Evolutionary conservation across 2,888 invertebrate genomes (phyloP).

Genomic region (Agapostemon virescens): DNA sequence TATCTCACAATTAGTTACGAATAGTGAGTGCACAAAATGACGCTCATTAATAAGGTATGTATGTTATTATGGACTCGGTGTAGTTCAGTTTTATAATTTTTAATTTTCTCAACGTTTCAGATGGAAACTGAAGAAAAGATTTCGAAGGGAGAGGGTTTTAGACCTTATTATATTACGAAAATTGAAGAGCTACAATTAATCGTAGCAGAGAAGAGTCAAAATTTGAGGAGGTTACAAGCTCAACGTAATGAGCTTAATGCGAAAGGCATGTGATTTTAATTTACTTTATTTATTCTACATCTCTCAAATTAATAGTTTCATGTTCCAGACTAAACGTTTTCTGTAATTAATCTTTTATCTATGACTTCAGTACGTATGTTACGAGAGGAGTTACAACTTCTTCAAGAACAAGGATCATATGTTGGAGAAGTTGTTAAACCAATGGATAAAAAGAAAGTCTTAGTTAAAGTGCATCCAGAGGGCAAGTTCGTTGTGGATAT

Average conservation of each 20-base stretch:
- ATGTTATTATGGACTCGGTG: not conserved
- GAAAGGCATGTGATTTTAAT: slow-evolving; percentile 86
- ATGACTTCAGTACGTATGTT: slow-evolving; percentile 92
- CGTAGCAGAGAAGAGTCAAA: slow-evolving; percentile 98
- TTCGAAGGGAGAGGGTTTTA: slow-evolving; percentile 92
- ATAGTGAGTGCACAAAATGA: slow-evolving; percentile 69
- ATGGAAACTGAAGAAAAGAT: slow-evolving; percentile 88
- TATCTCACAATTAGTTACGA: slow-evolving; percentile 16
- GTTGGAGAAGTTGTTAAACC: slow-evolving; percentile 99
- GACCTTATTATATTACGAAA: slow-evolving; percentile 98
- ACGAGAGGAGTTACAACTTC: slow-evolving; percentile 96
- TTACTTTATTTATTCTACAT: not conserved
- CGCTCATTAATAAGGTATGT: slow-evolving; percentile 76
- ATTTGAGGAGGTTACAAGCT: slow-evolving; percentile 97
- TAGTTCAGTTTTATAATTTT: not conserved
- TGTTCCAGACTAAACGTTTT: not conserved
- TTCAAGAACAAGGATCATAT: slow-evolving; percentile 99
- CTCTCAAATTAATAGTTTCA: not conserved
- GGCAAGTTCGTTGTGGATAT: slow-evolving; percentile 99
- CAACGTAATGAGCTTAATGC: slow-evolving; percentile 99
- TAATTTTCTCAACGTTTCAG: slow-evolving; percentile 76
- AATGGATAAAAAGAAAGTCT: slow-evolving; percentile 99
- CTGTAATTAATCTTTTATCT: not conserved
- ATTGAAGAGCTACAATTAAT: slow-evolving; percentile 97
- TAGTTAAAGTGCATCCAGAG: slow-evolving; percentile 99